phyloP scores from a whole-genome alignment of 2,113 vertebrate genomes.

The Strix aluco region DNA sequence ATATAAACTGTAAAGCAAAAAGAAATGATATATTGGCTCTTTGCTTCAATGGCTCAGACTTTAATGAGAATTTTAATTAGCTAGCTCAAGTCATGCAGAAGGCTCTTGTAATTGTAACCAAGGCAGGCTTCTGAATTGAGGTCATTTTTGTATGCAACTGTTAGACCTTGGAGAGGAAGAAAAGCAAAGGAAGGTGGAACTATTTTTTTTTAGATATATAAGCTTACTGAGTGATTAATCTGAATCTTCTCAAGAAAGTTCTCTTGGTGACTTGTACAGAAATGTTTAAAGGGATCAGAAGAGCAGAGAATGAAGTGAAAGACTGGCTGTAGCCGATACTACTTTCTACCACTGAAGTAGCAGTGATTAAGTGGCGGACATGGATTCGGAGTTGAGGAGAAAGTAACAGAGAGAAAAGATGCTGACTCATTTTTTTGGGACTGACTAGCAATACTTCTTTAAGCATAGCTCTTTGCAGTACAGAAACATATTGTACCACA shows the following conservation, averaged over 20 bases:
- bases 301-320: background rate
- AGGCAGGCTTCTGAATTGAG: background rate
- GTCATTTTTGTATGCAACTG: background rate
- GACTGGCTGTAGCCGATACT: background rate
- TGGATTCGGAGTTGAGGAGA: background rate
- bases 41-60: conserved; percentile 24
- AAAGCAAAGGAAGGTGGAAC: background rate
- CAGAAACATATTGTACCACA: background rate
- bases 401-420: background rate
- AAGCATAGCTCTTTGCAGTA: background rate
- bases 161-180: background rate
- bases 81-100: conserved; percentile 35
- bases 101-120: background rate
- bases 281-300: background rate
- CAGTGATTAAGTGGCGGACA: background rate
- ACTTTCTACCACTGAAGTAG: background rate
- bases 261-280: background rate
- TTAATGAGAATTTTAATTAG: conserved; percentile 59
- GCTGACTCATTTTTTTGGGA: background rate
- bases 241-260: background rate
- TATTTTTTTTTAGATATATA: background rate
- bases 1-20: conserved; percentile 1
- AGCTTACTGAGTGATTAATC: background rate
- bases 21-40: conserved; percentile 39
- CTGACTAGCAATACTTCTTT: background rate